Base-by-base conservation (phyloP, 2,797 vertebrate genomes). In the Cuculus canorus region DNA sequence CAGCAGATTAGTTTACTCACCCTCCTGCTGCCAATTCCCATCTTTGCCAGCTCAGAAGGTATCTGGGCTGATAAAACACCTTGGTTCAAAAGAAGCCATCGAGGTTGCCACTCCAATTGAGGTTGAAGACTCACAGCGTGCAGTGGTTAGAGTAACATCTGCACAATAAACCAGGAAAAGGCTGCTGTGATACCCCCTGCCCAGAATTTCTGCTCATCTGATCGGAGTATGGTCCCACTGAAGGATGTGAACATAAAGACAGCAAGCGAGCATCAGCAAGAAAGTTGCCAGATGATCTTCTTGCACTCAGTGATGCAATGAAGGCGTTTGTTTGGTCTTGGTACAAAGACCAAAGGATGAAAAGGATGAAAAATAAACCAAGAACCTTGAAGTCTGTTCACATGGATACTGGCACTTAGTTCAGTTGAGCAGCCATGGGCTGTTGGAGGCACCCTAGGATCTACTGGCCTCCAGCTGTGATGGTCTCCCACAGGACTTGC, bases 371-470 rank as follows among this genome's bases (percentile, higher is more conserved):
- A 82, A 87, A 53, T 3, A 28, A 87, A 39, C 14, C 3, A 47
- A 37, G 59, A 66, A 47, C 2, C 9, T 21, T 68, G 14, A 41
- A n/a, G 61, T 19, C 11, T 41, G 8, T 27, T 79, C 63, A 35
- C 12, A 3, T 2, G 21, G 35, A 5, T 0, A 7, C 28, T 2
- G 9, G 43, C 24, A 41, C 19, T 82, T n/a, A 47, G 35, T 22
- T 30, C 48, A 28, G 9, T 24, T 18, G 69, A 83, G 68, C 27
- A 43, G 45, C 33, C 30, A 7, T 2, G 21, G 30, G 48, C 23
- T 68, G n/a, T 7, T 60, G 63, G 54, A 56, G n/a, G 4, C 28
- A 22, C 16, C 32, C 47, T 33, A 35, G 41, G 24, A 53, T 3
- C 64, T 82, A 32, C 56, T 59, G 80, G 3, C 11, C 17, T 82